A percentile compares a stretch with the other conserved stretches of the same genome.
phyloP scores from a whole-genome alignment of 1,140 invertebrate genomes.

The Heliconius congener region DNA sequence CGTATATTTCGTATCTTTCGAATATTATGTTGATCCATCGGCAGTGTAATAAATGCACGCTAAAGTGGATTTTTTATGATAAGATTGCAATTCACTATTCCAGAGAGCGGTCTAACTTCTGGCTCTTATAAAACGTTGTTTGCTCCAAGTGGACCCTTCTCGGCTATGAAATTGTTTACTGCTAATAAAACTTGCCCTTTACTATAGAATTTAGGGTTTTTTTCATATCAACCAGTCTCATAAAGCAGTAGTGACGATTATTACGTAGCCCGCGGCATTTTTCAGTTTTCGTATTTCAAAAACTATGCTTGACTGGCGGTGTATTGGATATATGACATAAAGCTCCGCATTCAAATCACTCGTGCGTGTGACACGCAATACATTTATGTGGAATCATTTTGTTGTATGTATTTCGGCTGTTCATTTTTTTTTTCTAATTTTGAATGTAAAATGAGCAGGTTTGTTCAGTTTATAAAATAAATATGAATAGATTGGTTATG shows the following conservation, averaged over 20 bases:
- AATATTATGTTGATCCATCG: not conserved
- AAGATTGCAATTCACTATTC: not conserved
- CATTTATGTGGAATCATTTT: slow-evolving; percentile 2
- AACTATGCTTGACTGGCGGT: not conserved
- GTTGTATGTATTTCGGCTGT: not conserved
- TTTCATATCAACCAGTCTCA: not conserved
- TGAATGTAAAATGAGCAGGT: no score
- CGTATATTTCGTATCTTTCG: no score
- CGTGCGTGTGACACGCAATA: slow-evolving; percentile 3
- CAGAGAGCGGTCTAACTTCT: not conserved
- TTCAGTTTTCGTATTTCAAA: not conserved
- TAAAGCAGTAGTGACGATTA: not conserved
- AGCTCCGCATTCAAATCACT: not conserved
- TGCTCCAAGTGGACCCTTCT: not conserved
- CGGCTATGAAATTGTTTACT: not conserved
- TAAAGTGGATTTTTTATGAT: not conserved
- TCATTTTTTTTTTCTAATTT: not conserved
- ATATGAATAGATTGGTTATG: no score
- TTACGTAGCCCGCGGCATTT: not conserved
- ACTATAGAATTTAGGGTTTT: not conserved
- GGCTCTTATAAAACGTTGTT: not conserved
- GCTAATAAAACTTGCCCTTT: not conserved
- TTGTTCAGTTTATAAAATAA: no score
- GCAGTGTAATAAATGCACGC: not conserved
- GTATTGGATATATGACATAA: not conserved